Percentiles rank a stretch among this genome's conserved stretches.
Evolutionary conservation across 2,113 vertebrate genomes (phyloP).

Genomic region (Eira barbara): DNA sequence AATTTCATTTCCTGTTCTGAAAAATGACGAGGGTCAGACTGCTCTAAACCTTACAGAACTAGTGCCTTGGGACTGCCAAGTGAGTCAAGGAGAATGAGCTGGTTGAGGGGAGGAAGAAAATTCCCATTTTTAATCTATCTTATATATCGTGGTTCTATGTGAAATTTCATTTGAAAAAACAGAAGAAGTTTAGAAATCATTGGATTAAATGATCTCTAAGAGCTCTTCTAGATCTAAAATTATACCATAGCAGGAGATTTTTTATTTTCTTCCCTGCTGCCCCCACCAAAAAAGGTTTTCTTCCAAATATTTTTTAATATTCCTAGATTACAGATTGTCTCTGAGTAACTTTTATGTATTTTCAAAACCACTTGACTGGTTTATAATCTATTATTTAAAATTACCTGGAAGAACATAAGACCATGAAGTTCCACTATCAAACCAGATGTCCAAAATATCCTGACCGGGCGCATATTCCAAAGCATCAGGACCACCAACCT

Average conservation of each 20-base stretch:
- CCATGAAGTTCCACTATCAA: conserved; percentile 97
- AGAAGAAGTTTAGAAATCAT: background rate
- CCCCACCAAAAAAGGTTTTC: background rate
- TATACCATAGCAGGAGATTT: background rate
- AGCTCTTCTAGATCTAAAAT: background rate
- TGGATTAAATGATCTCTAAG: background rate
- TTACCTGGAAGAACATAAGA: conserved; percentile 93
- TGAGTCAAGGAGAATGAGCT: background rate
- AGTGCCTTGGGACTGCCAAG: background rate
- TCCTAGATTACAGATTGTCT: background rate
- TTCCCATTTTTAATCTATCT: background rate
- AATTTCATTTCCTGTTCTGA: background rate
- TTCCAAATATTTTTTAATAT: background rate
- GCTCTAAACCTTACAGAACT: background rate
- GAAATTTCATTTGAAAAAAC: background rate
- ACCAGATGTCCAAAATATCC: conserved; percentile 98
- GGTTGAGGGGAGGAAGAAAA: background rate
- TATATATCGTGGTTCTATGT: background rate
- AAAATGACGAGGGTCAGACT: background rate
- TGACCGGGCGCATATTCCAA: conserved; percentile 89
- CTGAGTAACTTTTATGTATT: background rate
- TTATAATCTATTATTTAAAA: background rate
- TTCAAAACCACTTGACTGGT: background rate
- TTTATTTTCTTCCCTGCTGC: background rate
- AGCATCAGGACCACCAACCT: conserved; percentile 82